A percentile compares a stretch with the other conserved stretches of the same genome.
Conservation (phyloP, 1,140 invertebrate species). For the Phthorimaea operculella region DNA sequence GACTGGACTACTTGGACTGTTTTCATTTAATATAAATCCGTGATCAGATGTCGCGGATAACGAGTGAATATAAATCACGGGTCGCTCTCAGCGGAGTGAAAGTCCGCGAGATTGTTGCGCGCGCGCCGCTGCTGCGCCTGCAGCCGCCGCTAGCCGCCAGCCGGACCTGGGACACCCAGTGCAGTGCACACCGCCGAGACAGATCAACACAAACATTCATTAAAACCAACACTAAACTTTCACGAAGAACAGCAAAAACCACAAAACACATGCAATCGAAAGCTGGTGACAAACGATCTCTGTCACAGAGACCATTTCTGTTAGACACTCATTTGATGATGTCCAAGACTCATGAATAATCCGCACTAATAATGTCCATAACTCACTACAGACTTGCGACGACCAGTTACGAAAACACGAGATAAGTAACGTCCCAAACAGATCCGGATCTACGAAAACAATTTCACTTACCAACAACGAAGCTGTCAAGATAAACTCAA, state of each 20-base stretch:
- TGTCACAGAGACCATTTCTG: conserved; percentile 2
- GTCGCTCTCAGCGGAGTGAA: conserved; percentile 44
- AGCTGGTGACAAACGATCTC: conserved; percentile 14
- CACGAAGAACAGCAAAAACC: conserved; percentile 21
- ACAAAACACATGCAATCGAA: background rate
- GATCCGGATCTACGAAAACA: conserved; percentile 2
- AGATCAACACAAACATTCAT: conserved; percentile 36
- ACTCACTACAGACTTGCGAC: background rate
- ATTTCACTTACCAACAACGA: conserved; percentile 16
- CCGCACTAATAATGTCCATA: background rate
- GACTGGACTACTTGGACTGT: background rate
- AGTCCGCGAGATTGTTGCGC: conserved; percentile 36
- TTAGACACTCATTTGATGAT: background rate
- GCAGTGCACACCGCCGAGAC: conserved; percentile 12
- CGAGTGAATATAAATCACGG: conserved; percentile 51
- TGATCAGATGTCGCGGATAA: conserved; percentile 49
- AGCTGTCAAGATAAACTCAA: conserved; percentile 7
- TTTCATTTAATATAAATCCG: conserved; percentile 40
- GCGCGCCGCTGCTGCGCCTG: conserved; percentile 22
- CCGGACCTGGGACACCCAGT: conserved; percentile 11
- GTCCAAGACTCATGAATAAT: conserved; percentile 1
- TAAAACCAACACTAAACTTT: conserved; percentile 33
- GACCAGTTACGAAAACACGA: background rate
- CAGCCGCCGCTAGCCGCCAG: conserved; percentile 18
- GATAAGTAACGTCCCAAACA: conserved; percentile 8